Evolutionary conservation across 2,797 vertebrate species (phyloP), one percentile per base, ranked within the genome.

Genomic region (Echeneis naucrates): DNA sequence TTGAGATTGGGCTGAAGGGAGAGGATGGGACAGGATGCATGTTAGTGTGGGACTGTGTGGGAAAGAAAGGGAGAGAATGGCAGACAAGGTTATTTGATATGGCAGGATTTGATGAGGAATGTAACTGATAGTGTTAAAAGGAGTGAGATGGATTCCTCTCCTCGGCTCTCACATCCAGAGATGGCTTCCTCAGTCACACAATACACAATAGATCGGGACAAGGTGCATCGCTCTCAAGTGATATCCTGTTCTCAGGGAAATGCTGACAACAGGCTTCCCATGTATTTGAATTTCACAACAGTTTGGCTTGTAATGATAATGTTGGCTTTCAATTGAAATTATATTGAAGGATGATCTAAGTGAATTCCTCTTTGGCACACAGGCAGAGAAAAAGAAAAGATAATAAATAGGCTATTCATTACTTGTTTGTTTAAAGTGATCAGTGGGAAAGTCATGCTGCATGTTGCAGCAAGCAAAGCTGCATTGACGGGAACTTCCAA

Each of bases 121-220:
- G 90, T 86, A 90, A 90, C 62, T 69, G 90, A 93, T 92, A 91
- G 82, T 21, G 72, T 75, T 88, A 80, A 83, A 91, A 84, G 78
- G 61, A 86, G 76, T 60, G 83, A 80, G 82, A 90, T 78, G 72
- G 76, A 83, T 86, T 88, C 84, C 75, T 84, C 72, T 85, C 19
- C 72, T 61, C 53, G 73, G 53, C 84, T 90, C 84, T 89, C 89
- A 91, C 87, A 82, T 88, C 82, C 73, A 88, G 17, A 37, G 79
- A 68, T 16, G 21, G 69, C 80, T 90, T 90, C 89, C 88, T 91
- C 77, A 67, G 86, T 89, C 81, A 85, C 82, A 87, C 83, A 80
- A 77, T 42, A 81, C 74, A 92, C 89, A 93, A 93, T 88, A 78
- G 88, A 66, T 56, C 75, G 77, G 83, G 85, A 79, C 72, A 77